Conservation (phyloP, 2,888 invertebrate genomes). For the Troides aeacus region DNA sequence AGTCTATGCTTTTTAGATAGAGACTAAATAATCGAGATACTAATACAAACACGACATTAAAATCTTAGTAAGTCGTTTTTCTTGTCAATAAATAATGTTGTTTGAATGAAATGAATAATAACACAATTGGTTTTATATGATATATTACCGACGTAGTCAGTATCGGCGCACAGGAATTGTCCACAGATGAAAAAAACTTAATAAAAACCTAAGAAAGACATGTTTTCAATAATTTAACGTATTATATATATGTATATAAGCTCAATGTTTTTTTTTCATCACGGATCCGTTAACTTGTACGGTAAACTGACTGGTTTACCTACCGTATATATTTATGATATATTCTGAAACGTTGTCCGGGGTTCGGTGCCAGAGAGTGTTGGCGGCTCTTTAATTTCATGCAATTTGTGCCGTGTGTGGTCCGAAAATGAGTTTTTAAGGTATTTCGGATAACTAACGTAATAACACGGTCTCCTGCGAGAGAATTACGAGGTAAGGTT, state of each 20-base stretch:
- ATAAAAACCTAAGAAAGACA: slow-evolving; percentile 13
- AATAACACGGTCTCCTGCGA: slow-evolving; percentile 22
- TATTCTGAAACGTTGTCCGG: slow-evolving; percentile 1
- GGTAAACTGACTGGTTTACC: slow-evolving; percentile 38
- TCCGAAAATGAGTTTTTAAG: slow-evolving; percentile 29
- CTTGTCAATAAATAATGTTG: background rate
- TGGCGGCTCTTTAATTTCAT: slow-evolving; percentile 33
- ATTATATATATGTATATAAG: background rate
- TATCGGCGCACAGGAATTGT: slow-evolving; percentile 10
- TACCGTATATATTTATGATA: slow-evolving; percentile 28
- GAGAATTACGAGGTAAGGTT: slow-evolving; percentile 25
- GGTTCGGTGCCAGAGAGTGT: background rate
- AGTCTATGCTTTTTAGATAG: no score
- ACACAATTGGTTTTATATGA: slow-evolving; percentile 10
- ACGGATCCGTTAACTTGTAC: slow-evolving; percentile 37
- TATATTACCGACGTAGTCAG: slow-evolving; percentile 10
- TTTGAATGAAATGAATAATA: slow-evolving; percentile 8
- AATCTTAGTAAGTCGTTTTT: no score
- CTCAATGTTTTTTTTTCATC: slow-evolving; percentile 28
- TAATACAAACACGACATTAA: no score
- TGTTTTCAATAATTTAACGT: slow-evolving; percentile 28
- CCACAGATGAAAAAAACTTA: background rate
- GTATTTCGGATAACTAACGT: slow-evolving; percentile 23
- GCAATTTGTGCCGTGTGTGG: slow-evolving; percentile 35
- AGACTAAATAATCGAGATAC: no score